A percentile compares a stretch with the other conserved stretches of the same genome.
These are phyloP conservation scores for Phaonia tiefii DNA, from an alignment of 2,888 invertebrate genomes.

Conservation along the genomic window DNA sequence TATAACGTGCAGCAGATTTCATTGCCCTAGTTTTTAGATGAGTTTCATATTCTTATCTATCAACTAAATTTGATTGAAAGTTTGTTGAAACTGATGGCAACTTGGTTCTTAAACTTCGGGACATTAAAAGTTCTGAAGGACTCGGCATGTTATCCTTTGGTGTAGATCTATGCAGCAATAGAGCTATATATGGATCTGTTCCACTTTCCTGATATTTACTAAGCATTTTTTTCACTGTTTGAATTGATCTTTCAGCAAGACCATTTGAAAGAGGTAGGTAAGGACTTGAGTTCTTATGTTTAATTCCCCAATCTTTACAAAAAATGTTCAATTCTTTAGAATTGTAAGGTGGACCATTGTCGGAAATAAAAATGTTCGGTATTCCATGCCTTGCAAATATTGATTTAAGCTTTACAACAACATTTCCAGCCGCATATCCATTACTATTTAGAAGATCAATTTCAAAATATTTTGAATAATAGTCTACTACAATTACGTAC, in stretches of 20 bases:
- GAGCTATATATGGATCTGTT: slow-evolving; percentile 16
- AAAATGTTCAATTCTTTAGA: slow-evolving; percentile 59
- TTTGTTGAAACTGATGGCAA: no score
- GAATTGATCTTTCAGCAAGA: no score
- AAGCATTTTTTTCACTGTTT: neutral
- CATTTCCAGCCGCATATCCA: slow-evolving; percentile 46
- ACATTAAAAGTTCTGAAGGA: slow-evolving; percentile 43
- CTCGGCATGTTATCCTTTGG: no score
- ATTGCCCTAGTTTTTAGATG: no score
- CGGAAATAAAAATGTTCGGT: slow-evolving; percentile 59
- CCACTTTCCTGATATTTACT: no score
- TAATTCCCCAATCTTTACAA: slow-evolving; percentile 39
- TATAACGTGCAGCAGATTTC: no score
- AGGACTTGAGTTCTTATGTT: slow-evolving; percentile 38
- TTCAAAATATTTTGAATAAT: no score
- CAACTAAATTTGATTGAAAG: slow-evolving; percentile 23
- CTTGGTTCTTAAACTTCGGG: slow-evolving; percentile 46
- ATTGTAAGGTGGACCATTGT: slow-evolving; percentile 65
- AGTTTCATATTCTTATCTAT: no score
- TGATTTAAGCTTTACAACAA: slow-evolving; percentile 60
- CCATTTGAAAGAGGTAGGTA: no score
- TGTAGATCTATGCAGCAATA: slow-evolving; percentile 26
- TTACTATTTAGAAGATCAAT: slow-evolving; percentile 27
- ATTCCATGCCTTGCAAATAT: slow-evolving; percentile 66
- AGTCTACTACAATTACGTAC: no score